A percentile compares a stretch with the other conserved stretches of the same genome.
phyloP scores from a whole-genome alignment of 2,113 vertebrate genomes.

The Lepus americanus region DNA sequence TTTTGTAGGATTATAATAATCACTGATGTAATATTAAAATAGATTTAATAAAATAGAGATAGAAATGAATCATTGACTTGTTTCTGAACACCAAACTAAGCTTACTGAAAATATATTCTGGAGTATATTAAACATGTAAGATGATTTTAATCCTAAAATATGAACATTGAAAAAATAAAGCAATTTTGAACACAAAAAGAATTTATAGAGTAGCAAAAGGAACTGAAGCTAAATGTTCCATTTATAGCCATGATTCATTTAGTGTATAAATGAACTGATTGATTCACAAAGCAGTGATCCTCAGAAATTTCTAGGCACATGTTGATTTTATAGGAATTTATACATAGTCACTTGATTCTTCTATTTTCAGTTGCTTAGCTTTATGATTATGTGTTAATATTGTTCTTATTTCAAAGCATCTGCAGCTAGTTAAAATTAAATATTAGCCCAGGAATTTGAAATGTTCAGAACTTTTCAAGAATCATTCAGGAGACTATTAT shows the following conservation, averaged over 20 bases:
- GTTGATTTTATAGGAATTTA: slow-evolving; percentile 7
- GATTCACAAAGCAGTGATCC: not conserved
- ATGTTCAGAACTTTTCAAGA: not conserved
- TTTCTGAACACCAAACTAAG: not conserved
- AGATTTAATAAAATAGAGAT: not conserved
- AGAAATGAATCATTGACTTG: not conserved
- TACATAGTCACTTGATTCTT: not conserved
- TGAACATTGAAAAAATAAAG: not conserved
- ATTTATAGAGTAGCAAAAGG: not conserved
- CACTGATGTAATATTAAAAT: not conserved
- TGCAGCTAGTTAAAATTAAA: slow-evolving; percentile 16
- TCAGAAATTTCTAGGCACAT: not conserved
- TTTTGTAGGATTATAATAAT: not conserved
- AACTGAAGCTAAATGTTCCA: slow-evolving; percentile 14
- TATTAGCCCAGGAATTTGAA: not conserved
- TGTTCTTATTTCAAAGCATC: not conserved
- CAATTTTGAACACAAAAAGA: not conserved
- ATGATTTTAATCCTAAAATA: not conserved
- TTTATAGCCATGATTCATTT: slow-evolving; percentile 28
- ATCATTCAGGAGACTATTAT: not conserved
- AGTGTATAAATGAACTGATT: not conserved
- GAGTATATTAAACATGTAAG: not conserved
- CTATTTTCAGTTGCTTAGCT: slow-evolving; percentile 39
- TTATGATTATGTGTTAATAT: not conserved
- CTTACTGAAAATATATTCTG: not conserved